Evolutionary conservation across 2,797 vertebrate species (phyloP).

Genomic region (Falco peregrinus): DNA sequence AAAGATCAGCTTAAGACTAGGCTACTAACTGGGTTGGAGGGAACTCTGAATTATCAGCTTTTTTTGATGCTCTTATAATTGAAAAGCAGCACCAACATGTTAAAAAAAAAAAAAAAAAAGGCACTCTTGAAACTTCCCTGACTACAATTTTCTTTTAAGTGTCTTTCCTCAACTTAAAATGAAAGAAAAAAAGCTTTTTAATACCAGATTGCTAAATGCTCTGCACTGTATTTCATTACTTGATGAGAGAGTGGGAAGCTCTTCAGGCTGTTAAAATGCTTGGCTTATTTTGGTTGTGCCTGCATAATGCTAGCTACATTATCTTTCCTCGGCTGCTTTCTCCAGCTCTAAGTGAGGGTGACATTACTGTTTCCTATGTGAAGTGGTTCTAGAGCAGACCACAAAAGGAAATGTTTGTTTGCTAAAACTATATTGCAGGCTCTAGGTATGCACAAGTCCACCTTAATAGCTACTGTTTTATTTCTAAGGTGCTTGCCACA

Average conservation of each 20-base stretch:
- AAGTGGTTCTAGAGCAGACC: neutral
- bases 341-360: neutral
- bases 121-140: neutral
- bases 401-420: neutral
- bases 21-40: neutral
- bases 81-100: neutral
- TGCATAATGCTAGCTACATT: neutral
- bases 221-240: neutral
- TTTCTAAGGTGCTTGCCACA: neutral
- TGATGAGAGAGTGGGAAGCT: neutral
- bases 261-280: neutral
- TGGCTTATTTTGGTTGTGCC: neutral
- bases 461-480: neutral
- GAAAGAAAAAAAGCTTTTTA: neutral
- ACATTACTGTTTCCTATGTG: neutral
- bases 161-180: neutral
- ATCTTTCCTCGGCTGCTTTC: neutral
- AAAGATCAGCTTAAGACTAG: neutral
- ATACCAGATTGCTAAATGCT: neutral
- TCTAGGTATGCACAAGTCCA: neutral
- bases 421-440: neutral
- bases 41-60: neutral
- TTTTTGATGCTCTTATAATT: neutral
- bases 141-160: neutral
- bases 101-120: neutral